Evolutionary conservation across 1,140 invertebrate species (phyloP), one percentile per base, ranked within the genome.

Genomic region (Cyrtorhinus lividipennis): DNA sequence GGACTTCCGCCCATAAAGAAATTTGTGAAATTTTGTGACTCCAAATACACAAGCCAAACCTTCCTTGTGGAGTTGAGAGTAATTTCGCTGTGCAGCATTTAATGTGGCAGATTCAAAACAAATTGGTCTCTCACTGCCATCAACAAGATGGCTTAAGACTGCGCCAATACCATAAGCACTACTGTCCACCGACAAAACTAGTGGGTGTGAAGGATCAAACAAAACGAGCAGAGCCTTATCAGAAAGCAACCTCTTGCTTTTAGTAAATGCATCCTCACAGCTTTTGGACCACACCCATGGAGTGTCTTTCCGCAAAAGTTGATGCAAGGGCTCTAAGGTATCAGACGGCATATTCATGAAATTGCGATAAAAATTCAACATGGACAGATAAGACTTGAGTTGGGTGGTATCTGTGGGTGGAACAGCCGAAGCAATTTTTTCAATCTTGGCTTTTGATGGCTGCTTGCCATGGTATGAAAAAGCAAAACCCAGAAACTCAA

Each of bases 1-100:
- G n/a, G n/a, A n/a, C n/a, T n/a, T n/a, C n/a, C 30, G 30, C 5
- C 30, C 30, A 5, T 8, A 8, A 15, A 38, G 30, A 38, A 8
- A 38, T 38, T 38, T 38, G 15, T 38, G 30, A 15, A 38, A 38
- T 38, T 38, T 38, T 15, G 5, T 5, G 15, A 38, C 5, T 8
- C 30, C 30, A 38, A 38, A 38, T 38, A 38, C 15, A 15, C 5
- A 8, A 15, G 30, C 30, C 5, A 38, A 15, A 38, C 5, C 30
- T 38, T 38, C 30, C 15, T 38, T 38, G 15, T 76, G 75, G 8
- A 71, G 62, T 59, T 80, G 30, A 38, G 5, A 8, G 30, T 38
- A 79, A 61, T 73, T 76, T 61, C 66, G 63, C 62, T 79, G 74
- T 10, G 76, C 67, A 20, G 56, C 8, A 24, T 65, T 67, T 25